phyloP scores from a whole-genome alignment of 2,113 vertebrate species.

The Menidia beryllina region DNA sequence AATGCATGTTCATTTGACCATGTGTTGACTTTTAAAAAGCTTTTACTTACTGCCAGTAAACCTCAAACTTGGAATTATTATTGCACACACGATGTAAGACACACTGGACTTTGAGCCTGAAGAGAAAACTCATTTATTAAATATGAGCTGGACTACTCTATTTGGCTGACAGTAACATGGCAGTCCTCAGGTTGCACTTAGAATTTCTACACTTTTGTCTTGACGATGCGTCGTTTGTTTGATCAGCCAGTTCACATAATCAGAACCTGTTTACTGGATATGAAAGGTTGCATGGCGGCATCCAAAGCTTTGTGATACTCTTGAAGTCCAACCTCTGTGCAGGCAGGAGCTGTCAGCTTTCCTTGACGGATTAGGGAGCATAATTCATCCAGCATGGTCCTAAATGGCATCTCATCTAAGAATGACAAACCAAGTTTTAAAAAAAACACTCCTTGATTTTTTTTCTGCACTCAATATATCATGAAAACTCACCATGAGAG shows the following conservation, averaged over 20 bases:
- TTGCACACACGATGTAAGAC: neutral
- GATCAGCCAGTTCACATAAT: slow-evolving; percentile 80
- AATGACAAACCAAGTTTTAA: neutral
- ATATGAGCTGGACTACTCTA: neutral
- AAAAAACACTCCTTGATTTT: neutral
- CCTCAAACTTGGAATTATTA: neutral
- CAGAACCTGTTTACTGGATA: slow-evolving; percentile 91
- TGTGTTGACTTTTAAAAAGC: slow-evolving; percentile 11
- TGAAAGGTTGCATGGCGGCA: slow-evolving; percentile 85
- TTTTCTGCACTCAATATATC: neutral
- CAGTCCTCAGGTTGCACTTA: neutral
- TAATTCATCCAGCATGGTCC: slow-evolving; percentile 86
- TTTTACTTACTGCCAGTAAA: slow-evolving; percentile 36
- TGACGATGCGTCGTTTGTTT: neutral
- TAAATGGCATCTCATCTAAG: slow-evolving; percentile 68
- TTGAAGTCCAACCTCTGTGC: slow-evolving; percentile 81
- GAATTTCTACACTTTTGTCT: neutral
- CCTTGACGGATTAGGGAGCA: slow-evolving; percentile 85
- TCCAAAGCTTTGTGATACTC: slow-evolving; percentile 86
- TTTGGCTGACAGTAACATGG: neutral
- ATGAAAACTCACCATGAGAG: slow-evolving; percentile 79
- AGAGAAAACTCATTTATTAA: slow-evolving; percentile 50
- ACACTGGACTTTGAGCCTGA: slow-evolving; percentile 49
- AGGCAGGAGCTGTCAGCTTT: slow-evolving; percentile 84
- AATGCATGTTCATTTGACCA: neutral